These are phyloP conservation scores for Nipponia nippon DNA, from an alignment of 2,113 vertebrate genomes.

Conservation along the genomic window DNA sequence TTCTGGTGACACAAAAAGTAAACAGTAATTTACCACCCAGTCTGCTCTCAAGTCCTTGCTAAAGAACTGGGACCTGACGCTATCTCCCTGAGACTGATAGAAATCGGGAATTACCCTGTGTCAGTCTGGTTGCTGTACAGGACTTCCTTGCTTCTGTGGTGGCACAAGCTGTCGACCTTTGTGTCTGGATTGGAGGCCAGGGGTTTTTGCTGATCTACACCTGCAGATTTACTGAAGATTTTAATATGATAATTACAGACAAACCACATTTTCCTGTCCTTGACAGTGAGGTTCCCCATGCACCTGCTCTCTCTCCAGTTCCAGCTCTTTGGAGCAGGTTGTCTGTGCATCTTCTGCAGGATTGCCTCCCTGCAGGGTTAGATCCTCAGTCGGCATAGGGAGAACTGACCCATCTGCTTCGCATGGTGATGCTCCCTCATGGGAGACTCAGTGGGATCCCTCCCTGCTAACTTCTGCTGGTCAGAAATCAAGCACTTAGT, in stretches of 20 bases:
- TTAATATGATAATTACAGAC: neutral
- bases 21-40: constrained; percentile 2
- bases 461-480: neutral
- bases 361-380: neutral
- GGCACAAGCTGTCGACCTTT: neutral
- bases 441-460: neutral
- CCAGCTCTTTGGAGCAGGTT: neutral
- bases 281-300: neutral
- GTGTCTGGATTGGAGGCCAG: neutral
- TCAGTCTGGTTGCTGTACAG: neutral
- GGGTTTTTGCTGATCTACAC: neutral
- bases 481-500: neutral
- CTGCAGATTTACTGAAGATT: neutral
- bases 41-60: neutral
- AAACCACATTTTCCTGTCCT: neutral
- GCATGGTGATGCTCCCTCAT: neutral
- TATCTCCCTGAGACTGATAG: neutral
- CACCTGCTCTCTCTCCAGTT: neutral
- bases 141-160: neutral
- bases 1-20: neutral
- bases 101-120: neutral
- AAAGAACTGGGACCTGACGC: neutral
- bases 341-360: neutral
- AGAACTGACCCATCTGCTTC: neutral
- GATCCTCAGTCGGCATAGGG: neutral